Evolutionary conservation across 1,140 invertebrate genomes (phyloP).

Genomic region (Kradibia gibbosae): DNA sequence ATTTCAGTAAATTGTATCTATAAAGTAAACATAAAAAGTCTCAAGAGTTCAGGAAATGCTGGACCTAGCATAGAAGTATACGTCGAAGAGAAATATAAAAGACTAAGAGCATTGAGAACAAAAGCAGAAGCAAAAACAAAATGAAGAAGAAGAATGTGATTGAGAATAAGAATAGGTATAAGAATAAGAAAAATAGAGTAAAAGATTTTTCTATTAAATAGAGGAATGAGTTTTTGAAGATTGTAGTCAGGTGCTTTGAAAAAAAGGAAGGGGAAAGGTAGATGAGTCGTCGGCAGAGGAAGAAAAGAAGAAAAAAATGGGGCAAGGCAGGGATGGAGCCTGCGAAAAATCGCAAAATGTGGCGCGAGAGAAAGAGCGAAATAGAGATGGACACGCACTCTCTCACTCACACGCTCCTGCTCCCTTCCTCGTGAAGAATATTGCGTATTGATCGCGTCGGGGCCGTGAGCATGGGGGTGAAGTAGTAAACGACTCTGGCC

Average conservation of each 20-base stretch:
- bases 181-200: too few species aligned
- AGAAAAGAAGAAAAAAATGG: conserved; percentile 13
- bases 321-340: conserved; percentile 45
- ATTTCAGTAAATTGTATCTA: not conserved
- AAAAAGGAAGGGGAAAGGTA: conserved; percentile 35
- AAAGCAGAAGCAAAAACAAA: not conserved
- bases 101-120: not conserved
- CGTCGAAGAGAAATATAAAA: not conserved
- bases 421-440: conserved; percentile 35
- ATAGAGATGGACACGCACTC: not conserved
- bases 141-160: not conserved
- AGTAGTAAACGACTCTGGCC: conserved; percentile 20
- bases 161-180: not conserved
- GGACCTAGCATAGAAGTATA: not conserved
- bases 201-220: not conserved
- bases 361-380: conserved; percentile 15
- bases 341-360: conserved; percentile 19
- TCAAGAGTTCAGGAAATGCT: not conserved
- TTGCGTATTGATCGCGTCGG: conserved; percentile 50
- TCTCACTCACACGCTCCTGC: conserved; percentile 8
- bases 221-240: not conserved
- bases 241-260: not conserved
- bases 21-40: not conserved
- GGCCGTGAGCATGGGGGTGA: not conserved
- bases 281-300: not conserved